Conservation (phyloP, 2,113 vertebrate genomes). For the Gnathonemus longibarbis region DNA sequence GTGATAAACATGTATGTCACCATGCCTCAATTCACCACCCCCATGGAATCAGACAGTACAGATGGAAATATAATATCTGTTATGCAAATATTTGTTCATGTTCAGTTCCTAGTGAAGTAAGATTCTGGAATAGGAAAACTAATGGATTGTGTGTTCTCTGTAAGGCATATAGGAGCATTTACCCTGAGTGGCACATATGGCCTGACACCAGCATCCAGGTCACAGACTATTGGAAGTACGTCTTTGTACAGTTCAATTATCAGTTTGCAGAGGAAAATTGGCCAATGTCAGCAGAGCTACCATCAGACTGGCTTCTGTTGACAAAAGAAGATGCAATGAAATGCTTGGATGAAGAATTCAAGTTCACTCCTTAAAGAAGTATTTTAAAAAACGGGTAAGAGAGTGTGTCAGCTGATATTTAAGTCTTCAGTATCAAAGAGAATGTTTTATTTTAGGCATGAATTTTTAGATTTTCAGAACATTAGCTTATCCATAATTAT, state of each 20-base stretch:
- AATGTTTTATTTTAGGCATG: too few species aligned
- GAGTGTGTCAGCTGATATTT: too few species aligned
- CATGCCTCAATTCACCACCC: conserved; percentile 43
- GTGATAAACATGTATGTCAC: too few species aligned
- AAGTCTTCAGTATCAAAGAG: too few species aligned
- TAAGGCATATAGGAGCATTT: conserved; percentile 34
- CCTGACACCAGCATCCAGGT: conserved; percentile 42
- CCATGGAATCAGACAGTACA: conserved; percentile 20
- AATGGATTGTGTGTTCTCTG: neutral
- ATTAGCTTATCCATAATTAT: neutral
- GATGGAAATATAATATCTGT: fast-evolving
- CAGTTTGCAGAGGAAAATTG: conserved; percentile 29
- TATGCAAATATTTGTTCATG: conserved; percentile 39
- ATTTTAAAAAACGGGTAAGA: too few species aligned
- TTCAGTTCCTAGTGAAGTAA: neutral
- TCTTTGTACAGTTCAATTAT: conserved; percentile 42
- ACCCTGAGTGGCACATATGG: conserved; percentile 56
- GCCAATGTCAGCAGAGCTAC: conserved; percentile 39
- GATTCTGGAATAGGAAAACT: neutral
- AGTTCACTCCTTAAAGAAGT: too few species aligned
- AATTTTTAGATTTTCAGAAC: too few species aligned
- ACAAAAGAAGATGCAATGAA: conserved; percentile 33
- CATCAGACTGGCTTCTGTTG: conserved; percentile 35
- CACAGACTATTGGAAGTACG: conserved; percentile 53
- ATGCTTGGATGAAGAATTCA: conserved; percentile 25